Percentiles rank a stretch among this genome's conserved stretches.
These are phyloP conservation scores for Apamea monoglypha DNA, from an alignment of 2,888 invertebrate genomes.

Conservation along the genomic window DNA sequence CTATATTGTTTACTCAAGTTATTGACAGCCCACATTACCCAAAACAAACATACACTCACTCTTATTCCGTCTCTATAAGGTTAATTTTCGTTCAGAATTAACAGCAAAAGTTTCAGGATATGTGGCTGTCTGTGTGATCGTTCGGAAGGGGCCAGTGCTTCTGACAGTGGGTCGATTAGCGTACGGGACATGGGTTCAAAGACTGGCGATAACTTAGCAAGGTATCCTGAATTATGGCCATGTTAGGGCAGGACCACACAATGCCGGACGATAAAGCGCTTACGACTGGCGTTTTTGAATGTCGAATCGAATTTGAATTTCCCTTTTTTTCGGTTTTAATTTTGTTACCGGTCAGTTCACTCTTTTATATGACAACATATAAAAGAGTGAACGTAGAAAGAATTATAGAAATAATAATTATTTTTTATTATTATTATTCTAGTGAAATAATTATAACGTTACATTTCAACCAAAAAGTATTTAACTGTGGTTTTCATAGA, in stretches of 20 bases:
- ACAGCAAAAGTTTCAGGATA: conserved; percentile 61
- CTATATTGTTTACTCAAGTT: conserved; percentile 61
- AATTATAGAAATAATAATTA: too few relatives aligned
- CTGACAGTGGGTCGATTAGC: conserved; percentile 87
- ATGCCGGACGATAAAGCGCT: conserved; percentile 49
- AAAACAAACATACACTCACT: conserved; percentile 14
- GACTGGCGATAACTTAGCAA: conserved; percentile 75
- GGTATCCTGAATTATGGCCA: conserved; percentile 64
- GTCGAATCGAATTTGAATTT: conserved; percentile 23
- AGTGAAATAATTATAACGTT: background rate
- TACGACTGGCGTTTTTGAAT: conserved; percentile 37
- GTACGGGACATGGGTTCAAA: conserved; percentile 81
- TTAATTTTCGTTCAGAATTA: conserved; percentile 42
- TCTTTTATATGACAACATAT: too few relatives aligned
- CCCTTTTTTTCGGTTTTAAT: conserved; percentile 11
- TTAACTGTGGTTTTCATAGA: background rate
- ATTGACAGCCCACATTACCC: conserved; percentile 56
- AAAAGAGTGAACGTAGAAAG: too few relatives aligned
- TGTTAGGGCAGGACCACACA: conserved; percentile 60
- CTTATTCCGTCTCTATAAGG: conserved; percentile 32
- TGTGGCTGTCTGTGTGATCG: conserved; percentile 77
- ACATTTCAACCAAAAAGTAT: background rate
- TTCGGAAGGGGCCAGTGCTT: conserved; percentile 83
- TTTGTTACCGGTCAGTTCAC: conserved; percentile 4
- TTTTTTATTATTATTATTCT: too few relatives aligned